Base-by-base conservation (phyloP, 1,140 invertebrate genomes). In the Sitobion miscanthi region DNA sequence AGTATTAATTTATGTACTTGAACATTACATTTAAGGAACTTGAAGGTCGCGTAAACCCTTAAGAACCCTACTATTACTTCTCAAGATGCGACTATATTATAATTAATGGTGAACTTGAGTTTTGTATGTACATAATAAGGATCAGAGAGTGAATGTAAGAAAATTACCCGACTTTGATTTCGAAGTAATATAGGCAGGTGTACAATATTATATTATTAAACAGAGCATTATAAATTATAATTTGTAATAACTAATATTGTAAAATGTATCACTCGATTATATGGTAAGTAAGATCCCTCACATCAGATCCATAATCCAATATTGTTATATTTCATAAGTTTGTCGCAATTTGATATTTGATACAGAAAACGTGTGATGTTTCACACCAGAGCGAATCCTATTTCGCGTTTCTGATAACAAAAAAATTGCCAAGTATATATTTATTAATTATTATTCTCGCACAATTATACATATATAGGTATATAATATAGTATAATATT, bases 1-100 rank as follows among this genome's bases (percentile, higher is more conserved):
- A 47, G 42, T 86, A 47, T 86, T 86, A 86, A 86, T 86, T 47
- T 86, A 47, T 86, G 30, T 86, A 49, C 85, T 47, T n/a, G 25
- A 47, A 86, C 11, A 86, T 86, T 4, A n/a, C 42, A 42, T 30
- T 47, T 45, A 86, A 47, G 38, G 23, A 86, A 23, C 9, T 86
- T 25, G 23, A 86, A 86, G 23, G 3, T 77, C 30, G 30, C 62
- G 62, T 35, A 77, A 77, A 77, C 62, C 30, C 62, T 77, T n/a
- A 14, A 77, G 14, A 77, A n/a, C 21, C 52, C 52, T 21, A n/a
- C 62, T 77, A n/a, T 77, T 77, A 77, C 62, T 77, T 20, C 62
- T 77, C 62, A 77, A 77, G 62, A 77, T 77, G n/a, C 62, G n/a
- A 20, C 62, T n/a, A 42, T 42, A 42, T n/a, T 20, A 77, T 77